Evolutionary conservation across 2,888 invertebrate genomes (phyloP), one percentile per base, ranked within the genome.

Genomic region (Tridacna gigas): DNA sequence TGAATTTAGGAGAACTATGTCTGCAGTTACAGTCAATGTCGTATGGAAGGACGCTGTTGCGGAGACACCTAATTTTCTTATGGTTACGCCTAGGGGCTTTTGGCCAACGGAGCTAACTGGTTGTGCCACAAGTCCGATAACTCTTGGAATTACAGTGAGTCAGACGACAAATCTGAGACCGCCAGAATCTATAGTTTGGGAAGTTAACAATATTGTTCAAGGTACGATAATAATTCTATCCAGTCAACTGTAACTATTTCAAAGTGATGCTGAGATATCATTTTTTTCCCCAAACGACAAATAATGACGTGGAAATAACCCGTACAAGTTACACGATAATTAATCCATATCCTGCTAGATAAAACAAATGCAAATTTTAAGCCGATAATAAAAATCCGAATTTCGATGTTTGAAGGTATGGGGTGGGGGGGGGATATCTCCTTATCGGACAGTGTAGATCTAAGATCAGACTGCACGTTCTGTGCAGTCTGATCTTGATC

Each of bases 171-270:
- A 37, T 0, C 51, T 56, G 25, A 67, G 82, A 37, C 63, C 28
- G 15, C 71, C 78, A 0, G n/a, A 66, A n/a, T 60, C 60, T 25
- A 76, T 82, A 7, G 25, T 69, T 0, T 82, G 82, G 82, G 51
- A 22, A 15, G 61, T 82, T 11, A 76, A 82, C 26, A 69, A 47
- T 3, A 37, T 12, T 47, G 48, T 47, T 26, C 45, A 47, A 61
- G 71, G 78, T 71, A 37, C 56, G 73, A 56, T 48, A 22, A 56
- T 15, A 76, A 25, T 65, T 9, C 5, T 51, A 37, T n/a, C 22
- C 63, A 5, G 56, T 18, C 56, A 56, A 9, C 2, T 56, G 56
- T n/a, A 56, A n/a, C 56, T 56, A 5, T 18, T 56, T 56, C n/a
- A n/a, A 56, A 56, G 9, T n/a, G 9, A 37, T 4, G 7, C 2